Evolutionary conservation across 2,888 invertebrate genomes (phyloP), one percentile per base, ranked within the genome.

Genomic region (Busseola fusca): DNA sequence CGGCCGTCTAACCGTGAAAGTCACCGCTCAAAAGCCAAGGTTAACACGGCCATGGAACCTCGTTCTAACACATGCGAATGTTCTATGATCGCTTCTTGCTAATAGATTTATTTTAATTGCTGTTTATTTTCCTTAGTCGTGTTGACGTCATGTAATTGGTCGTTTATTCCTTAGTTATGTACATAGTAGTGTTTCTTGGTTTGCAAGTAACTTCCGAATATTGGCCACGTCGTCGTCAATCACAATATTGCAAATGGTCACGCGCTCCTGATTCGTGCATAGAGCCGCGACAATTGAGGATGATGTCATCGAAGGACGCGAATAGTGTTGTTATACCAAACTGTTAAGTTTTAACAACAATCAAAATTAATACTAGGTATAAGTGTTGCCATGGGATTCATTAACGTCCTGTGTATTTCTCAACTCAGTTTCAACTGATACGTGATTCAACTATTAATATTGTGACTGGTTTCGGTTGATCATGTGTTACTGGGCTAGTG

Each of bases 11-110:
- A 95, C 95, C 95, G 95, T 95, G 95, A 95, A 95, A 95, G 95
- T 95, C 93, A 91, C 93, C 93, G 93, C 93, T 95, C 94, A 95
- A 95, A 95, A 95, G 94, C 95, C 95, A 95, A 95, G 95, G 95
- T 95, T 94, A 94, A 87, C 91, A 88, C 88, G 94, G 92, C 95
- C 94, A 92, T 93, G 93, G 91, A 89, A 90, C 87, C 89, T 89
- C 88, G 90, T 80, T 89, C 88, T 86, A 88, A 90, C 92, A 92
- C 91, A 94, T 92, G 94, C 94, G 91, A 94, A 93, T 91, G 91
- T 90, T 92, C 92, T 91, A 92, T 88, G 90, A 90, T 88, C 88
- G 89, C 90, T 90, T 91, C 90, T 89, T 86, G 83, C 85, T 88
- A 87, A 82, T 84, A 85, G 78, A 85, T 87, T 86, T 82, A 86